These are phyloP conservation scores for Chrysotoxum bicinctum DNA, from an alignment of 2,888 invertebrate species.

Conservation along the genomic window DNA sequence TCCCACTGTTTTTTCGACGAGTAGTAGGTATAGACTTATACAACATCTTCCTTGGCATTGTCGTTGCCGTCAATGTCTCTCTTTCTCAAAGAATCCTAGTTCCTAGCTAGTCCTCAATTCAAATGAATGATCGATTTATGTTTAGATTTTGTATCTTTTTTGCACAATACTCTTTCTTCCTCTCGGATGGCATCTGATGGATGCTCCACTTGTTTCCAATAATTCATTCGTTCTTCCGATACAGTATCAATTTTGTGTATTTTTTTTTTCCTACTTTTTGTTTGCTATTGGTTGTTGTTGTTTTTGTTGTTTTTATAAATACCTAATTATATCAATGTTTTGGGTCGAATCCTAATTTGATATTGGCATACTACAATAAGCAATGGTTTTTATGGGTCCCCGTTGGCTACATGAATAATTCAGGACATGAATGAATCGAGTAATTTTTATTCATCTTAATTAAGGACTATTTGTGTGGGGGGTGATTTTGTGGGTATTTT, in stretches of 20 bases:
- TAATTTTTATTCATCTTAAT: conserved; percentile 71
- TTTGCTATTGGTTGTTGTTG: background rate
- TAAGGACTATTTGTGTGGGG: conserved; percentile 51
- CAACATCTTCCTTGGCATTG: background rate
- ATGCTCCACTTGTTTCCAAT: conserved; percentile 14
- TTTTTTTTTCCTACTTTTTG: background rate
- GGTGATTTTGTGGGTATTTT: conserved; percentile 14
- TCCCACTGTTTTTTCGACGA: background rate
- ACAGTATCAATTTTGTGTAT: conserved; percentile 21
- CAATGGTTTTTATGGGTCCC: background rate
- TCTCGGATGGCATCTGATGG: conserved; percentile 3
- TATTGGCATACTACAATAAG: background rate
- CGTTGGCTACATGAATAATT: conserved; percentile 58
- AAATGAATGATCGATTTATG: conserved; percentile 69
- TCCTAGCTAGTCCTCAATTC: conserved; percentile 29
- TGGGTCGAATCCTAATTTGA: conserved; percentile 49
- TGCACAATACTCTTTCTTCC: background rate
- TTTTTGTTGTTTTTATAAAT: conserved; percentile 22
- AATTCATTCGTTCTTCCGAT: conserved; percentile 42
- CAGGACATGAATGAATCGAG: conserved; percentile 58
- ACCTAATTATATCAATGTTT: conserved; percentile 32
- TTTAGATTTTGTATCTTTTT: conserved; percentile 18
- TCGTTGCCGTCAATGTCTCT: conserved; percentile 18
- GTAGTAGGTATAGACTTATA: background rate
- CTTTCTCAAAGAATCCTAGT: background rate